Evolutionary conservation across 2,797 vertebrate genomes (phyloP).

Genomic region (Linurgus olivaceus): DNA sequence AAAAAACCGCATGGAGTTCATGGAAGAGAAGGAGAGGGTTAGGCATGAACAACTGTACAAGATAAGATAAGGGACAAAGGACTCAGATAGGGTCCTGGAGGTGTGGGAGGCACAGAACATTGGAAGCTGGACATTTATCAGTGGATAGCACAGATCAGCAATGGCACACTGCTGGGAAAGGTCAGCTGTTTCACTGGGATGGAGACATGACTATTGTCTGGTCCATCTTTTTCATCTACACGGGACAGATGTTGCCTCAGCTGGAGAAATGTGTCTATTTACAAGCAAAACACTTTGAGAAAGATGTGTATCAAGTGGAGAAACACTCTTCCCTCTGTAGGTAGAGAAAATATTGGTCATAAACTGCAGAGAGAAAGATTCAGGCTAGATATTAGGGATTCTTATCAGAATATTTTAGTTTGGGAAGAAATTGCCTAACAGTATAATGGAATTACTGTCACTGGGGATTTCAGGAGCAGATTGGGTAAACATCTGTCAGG

Average conservation of each 20-base stretch:
- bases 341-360: background rate
- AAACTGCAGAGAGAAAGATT: background rate
- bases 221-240: background rate
- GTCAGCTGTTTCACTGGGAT: background rate
- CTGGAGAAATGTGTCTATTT: background rate
- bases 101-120: background rate
- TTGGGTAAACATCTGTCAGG: constrained; percentile 51
- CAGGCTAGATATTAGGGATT: background rate
- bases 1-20: background rate
- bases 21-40: background rate
- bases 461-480: constrained; percentile 29
- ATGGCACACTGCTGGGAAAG: background rate
- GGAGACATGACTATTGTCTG: background rate
- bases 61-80: background rate
- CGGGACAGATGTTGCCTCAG: background rate
- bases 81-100: background rate
- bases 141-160: background rate
- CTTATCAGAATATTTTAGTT: background rate
- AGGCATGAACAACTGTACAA: background rate
- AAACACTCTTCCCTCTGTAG: background rate
- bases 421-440: background rate
- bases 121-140: background rate
- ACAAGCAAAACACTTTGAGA: background rate
- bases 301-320: background rate
- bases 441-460: background rate